Evolutionary conservation across 2,797 vertebrate species (phyloP), one percentile per base, ranked within the genome.

Genomic region (Numenius phaeopus): DNA sequence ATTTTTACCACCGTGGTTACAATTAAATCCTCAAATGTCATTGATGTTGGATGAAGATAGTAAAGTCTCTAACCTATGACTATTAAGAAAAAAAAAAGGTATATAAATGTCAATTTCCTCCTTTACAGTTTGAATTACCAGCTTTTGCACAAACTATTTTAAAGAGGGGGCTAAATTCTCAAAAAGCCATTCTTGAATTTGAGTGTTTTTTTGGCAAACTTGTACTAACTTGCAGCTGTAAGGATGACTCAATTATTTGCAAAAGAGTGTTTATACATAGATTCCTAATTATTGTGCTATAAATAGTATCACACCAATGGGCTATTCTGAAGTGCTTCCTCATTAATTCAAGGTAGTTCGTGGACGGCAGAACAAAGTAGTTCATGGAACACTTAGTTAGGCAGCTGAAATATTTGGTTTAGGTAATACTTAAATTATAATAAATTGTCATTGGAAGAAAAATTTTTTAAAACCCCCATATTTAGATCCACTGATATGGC

Each of bases 171-270:
- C 9, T 73, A 81, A 52, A 82, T 39, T 84, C 54, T 96, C 32
- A 76, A 94, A 89, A 83, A 71, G 1, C 10, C 16, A 34, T 84
- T 79, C 65, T 76, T 71, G 54, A 81, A 66, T 46, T 61, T 29
- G 21, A 79, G 37, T 40, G 23, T 29, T 21, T 22, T 85, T 52
- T 65, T 86, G 64, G 65, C 55, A 84, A 72, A 78, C 11, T 67
- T 85, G 14, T 55, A 64, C 37, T 66, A 83, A 81, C 26, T 83
- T 89, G 90, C 83, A 96, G 80, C 86, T 96, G 90, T 82, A 95
- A 90, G n/a, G 75, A 90, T 82, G 67, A 95, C 67, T 94, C 62
- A 91, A 52, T 76, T 96, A 76, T 69, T 94, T 91, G 58, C 1
- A 13, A 84, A 93, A 94, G n/a, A 88, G 37, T 21, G 5, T 64